Conservation (phyloP, 1,140 invertebrate genomes). For the Drosophila orena region DNA sequence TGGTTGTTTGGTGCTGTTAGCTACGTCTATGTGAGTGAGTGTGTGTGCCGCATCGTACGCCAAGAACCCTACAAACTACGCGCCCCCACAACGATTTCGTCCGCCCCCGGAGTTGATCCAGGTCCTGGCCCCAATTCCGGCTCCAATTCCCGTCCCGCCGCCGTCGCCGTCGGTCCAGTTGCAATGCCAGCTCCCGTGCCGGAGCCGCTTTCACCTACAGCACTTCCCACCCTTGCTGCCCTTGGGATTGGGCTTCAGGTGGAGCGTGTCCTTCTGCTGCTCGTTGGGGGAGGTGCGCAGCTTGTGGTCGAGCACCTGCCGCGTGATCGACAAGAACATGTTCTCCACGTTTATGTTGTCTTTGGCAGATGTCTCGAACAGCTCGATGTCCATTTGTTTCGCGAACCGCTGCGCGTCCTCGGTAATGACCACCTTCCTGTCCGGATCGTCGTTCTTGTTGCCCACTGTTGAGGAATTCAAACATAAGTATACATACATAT, state of each 20-base stretch:
- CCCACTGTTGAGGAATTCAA: slow-evolving; percentile 90
- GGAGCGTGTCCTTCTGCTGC: slow-evolving; percentile 87
- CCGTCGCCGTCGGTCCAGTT: slow-evolving; percentile 20
- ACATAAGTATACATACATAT: not conserved
- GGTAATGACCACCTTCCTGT: slow-evolving; percentile 97
- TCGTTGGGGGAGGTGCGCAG: slow-evolving; percentile 76
- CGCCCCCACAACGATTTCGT: slow-evolving; percentile 44
- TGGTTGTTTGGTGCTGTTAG: slow-evolving; percentile 34
- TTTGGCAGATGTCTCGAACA: slow-evolving; percentile 99
- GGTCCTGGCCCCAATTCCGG: slow-evolving; percentile 24
- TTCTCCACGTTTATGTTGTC: slow-evolving; percentile 99
- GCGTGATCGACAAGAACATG: slow-evolving; percentile 91
- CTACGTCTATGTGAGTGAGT: slow-evolving; percentile 43
- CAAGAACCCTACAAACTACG: slow-evolving; percentile 60
- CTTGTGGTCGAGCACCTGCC: slow-evolving; percentile 86
- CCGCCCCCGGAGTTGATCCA: slow-evolving; percentile 17
- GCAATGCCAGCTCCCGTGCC: slow-evolving; percentile 25
- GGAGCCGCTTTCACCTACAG: slow-evolving; percentile 78
- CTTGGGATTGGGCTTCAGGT: slow-evolving; percentile 78
- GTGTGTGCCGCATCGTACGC: slow-evolving; percentile 26
- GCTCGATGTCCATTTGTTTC: slow-evolving; percentile 97
- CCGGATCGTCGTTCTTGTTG: slow-evolving; percentile 99
- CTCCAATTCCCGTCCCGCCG: slow-evolving; percentile 17
- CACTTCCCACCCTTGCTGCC: slow-evolving; percentile 74
- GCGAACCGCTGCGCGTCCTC: slow-evolving; percentile 99